Percentiles rank a stretch among this genome's conserved stretches.
Evolutionary conservation across 2,797 vertebrate species (phyloP).

Genomic region (Leptoclinus maculatus): DNA sequence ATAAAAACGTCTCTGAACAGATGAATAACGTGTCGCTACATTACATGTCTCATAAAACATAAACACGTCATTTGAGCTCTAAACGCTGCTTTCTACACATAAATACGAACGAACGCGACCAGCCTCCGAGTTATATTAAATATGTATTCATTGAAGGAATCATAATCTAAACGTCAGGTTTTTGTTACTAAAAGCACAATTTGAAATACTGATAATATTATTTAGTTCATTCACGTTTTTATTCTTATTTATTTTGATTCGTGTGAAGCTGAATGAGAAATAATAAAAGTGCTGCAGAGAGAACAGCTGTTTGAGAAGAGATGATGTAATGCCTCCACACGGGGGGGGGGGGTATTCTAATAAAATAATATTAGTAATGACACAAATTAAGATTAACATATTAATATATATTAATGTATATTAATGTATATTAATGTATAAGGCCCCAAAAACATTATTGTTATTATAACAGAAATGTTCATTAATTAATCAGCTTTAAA

Average conservation of each 20-base stretch:
- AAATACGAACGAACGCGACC: background rate
- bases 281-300: conserved; percentile 7
- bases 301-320: background rate
- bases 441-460: background rate
- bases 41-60: background rate
- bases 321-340: conserved; percentile 59
- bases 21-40: too few relatives aligned
- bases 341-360: too few relatives aligned
- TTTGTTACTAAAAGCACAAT: background rate
- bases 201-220: background rate
- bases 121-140: background rate
- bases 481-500: background rate
- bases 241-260: background rate
- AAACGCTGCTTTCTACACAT: background rate
- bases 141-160: background rate
- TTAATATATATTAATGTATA: too few relatives aligned
- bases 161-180: background rate
- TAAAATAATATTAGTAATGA: too few relatives aligned
- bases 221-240: background rate
- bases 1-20: background rate
- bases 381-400: too few relatives aligned
- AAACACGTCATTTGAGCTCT: background rate
- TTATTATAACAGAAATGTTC: background rate
- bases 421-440: too few relatives aligned
- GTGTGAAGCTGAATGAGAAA: background rate